phyloP scores from a whole-genome alignment of 2,113 vertebrate species.

The Patagioenas fasciata region DNA sequence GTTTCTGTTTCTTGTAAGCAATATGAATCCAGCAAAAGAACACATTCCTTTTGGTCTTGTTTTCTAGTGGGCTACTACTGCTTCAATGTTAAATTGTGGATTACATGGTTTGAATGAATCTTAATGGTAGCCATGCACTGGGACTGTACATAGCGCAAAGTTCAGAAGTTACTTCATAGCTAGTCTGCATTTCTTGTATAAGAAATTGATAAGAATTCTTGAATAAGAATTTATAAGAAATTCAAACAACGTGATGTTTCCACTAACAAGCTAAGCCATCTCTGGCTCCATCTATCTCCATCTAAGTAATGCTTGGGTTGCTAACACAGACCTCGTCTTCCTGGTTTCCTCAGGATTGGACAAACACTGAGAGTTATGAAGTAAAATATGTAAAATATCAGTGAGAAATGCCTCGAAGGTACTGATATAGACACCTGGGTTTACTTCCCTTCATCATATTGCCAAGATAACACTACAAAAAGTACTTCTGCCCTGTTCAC shows the following conservation, averaged over 20 bases:
- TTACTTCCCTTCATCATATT: not conserved
- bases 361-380: not conserved
- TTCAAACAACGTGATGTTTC: not conserved
- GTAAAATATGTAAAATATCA: not conserved
- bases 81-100: not conserved
- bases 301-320: not conserved
- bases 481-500: not conserved
- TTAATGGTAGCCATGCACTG: not conserved
- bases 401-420: not conserved
- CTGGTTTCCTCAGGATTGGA: not conserved
- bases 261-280: not conserved
- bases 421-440: not conserved
- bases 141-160: not conserved
- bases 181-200: not conserved
- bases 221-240: not conserved
- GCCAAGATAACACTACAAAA: not conserved
- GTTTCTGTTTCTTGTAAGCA: not conserved
- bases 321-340: not conserved
- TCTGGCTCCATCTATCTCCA: not conserved
- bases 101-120: constrained; percentile 32
- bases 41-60: not conserved
- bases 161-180: not conserved
- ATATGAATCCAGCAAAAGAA: not conserved
- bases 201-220: not conserved
- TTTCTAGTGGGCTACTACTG: not conserved